Conservation (phyloP, 2,113 vertebrate species). For the Nesospiza acunhae region DNA sequence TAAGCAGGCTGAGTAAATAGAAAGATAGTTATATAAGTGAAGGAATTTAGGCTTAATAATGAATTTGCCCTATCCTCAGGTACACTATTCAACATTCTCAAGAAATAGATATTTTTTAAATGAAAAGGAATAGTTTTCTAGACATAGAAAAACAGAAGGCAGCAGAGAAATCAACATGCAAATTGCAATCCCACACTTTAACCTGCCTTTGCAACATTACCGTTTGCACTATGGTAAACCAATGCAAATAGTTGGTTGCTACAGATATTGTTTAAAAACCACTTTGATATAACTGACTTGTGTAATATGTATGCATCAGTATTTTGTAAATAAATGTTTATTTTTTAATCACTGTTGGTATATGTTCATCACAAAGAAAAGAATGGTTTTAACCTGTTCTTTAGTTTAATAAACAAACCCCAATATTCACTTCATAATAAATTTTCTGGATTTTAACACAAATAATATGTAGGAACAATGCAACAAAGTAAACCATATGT, state of each 20-base stretch:
- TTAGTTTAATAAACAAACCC: conserved; percentile 79
- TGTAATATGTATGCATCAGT: conserved; percentile 92
- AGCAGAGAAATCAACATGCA: conserved; percentile 33
- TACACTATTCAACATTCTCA: conserved; percentile 58
- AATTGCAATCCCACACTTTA: conserved; percentile 66
- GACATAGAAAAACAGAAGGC: conserved; percentile 38
- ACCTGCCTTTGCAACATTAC: conserved; percentile 83
- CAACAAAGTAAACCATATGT: conserved; percentile 51
- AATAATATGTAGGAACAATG: conserved; percentile 53
- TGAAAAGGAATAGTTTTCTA: conserved; percentile 54
- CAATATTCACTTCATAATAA: conserved; percentile 82
- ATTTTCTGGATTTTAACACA: conserved; percentile 79
- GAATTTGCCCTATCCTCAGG: conserved; percentile 61
- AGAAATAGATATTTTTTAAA: conserved; percentile 59
- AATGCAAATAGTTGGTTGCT: conserved; percentile 88
- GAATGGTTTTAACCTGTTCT: conserved; percentile 76
- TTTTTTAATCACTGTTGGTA: conserved; percentile 89
- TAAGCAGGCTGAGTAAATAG: conserved; percentile 59
- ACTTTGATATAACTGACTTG: conserved; percentile 91
- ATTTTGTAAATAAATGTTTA: conserved; percentile 90
- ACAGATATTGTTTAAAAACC: conserved; percentile 89
- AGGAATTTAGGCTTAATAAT: conserved; percentile 3
- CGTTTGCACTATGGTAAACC: conserved; percentile 92
- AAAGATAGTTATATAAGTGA: conserved; percentile 24
- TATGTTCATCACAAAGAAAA: conserved; percentile 82